These are phyloP conservation scores for Scyliorhinus canicula DNA, from an alignment of 2,797 vertebrate genomes.

Conservation along the genomic window DNA sequence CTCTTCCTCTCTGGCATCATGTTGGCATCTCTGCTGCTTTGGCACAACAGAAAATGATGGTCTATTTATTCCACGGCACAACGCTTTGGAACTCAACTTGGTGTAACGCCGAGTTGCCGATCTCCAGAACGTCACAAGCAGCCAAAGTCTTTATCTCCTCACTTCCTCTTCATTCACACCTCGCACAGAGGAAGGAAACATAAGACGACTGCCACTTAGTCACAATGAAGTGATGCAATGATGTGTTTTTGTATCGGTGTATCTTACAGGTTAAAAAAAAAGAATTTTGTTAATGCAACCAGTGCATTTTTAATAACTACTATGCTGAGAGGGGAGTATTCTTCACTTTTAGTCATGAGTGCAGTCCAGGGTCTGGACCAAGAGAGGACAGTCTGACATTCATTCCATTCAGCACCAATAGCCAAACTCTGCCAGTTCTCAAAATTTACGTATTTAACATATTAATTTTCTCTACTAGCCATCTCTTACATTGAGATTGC, in stretches of 20 bases:
- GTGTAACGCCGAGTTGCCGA: neutral
- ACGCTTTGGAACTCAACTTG: neutral
- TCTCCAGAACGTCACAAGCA: neutral
- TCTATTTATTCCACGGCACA: neutral
- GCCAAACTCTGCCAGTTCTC: neutral
- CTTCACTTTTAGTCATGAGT: neutral
- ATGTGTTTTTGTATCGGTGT: neutral
- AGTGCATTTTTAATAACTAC: neutral
- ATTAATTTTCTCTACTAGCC: neutral
- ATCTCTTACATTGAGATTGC: neutral
- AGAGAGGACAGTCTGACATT: neutral
- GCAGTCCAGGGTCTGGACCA: neutral
- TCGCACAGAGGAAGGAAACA: too few relatives aligned
- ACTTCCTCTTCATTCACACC: neutral
- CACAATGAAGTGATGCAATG: neutral
- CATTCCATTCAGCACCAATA: neutral
- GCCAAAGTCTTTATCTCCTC: neutral
- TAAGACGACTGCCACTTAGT: neutral
- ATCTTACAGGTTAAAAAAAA: neutral
- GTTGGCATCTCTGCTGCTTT: neutral
- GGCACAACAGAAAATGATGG: neutral
- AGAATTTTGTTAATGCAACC: neutral
- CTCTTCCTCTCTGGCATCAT: neutral
- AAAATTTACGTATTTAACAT: neutral
- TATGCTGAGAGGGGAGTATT: neutral